phyloP scores from a whole-genome alignment of 2,113 vertebrate species.

The Ramphastos sulfuratus region DNA sequence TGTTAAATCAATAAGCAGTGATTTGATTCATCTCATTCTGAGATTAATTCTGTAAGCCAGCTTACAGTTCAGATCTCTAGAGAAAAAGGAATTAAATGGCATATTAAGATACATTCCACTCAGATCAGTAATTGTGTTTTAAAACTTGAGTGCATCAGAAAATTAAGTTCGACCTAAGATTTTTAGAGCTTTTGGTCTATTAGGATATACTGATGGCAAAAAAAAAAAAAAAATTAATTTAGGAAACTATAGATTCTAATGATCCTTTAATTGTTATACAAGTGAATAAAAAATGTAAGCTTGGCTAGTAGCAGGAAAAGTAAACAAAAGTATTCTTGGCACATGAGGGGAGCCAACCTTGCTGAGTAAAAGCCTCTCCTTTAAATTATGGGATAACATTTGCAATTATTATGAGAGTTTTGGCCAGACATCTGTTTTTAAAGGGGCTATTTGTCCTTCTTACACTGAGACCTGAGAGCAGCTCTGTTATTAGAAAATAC shows the following conservation, averaged over 20 bases:
- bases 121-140: not conserved
- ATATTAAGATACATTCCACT: not conserved
- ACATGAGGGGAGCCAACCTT: not conserved
- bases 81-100: not conserved
- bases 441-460: slow-evolving; percentile 21
- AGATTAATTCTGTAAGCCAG: slow-evolving; percentile 6
- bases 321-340: not conserved
- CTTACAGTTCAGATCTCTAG: not conserved
- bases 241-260: not conserved
- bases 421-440: slow-evolving; percentile 30
- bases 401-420: not conserved
- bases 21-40: slow-evolving; percentile 7
- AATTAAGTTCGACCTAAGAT: not conserved
- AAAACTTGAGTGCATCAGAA: not conserved
- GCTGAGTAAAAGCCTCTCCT: not conserved
- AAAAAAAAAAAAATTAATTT: not conserved
- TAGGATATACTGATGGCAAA: not conserved
- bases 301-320: not conserved
- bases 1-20: not conserved
- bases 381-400: not conserved
- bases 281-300: not conserved
- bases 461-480: not conserved
- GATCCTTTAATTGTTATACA: not conserved
- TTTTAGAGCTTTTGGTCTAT: slow-evolving; percentile 3
- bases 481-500: not conserved